These are phyloP conservation scores for Macrocentrus cingulum DNA, from an alignment of 1,140 invertebrate species.

Conservation along the genomic window DNA sequence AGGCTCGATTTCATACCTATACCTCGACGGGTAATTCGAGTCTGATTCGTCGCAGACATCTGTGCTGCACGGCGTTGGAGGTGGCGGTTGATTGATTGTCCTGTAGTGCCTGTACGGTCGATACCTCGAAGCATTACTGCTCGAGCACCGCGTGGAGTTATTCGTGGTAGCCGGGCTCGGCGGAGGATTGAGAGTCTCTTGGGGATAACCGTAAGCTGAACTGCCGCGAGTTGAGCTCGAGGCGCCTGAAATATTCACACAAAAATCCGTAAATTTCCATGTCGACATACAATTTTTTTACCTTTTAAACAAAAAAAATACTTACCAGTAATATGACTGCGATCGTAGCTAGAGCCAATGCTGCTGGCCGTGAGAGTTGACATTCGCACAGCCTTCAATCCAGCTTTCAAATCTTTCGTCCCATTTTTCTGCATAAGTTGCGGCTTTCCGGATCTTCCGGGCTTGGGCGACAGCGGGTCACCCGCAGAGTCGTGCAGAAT, in stretches of 20 bases:
- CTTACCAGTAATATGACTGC: conserved; percentile 72
- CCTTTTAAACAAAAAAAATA: background rate
- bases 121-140: conserved; percentile 62
- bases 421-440: conserved; percentile 53
- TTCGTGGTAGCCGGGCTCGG: conserved; percentile 82
- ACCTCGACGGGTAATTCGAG: conserved; percentile 64
- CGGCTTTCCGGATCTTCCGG: conserved; percentile 45
- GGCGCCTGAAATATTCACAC: conserved; percentile 68
- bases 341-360: conserved; percentile 70
- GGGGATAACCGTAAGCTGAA: conserved; percentile 67
- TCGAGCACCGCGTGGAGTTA: conserved; percentile 60
- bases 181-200: conserved; percentile 84
- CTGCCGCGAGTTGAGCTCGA: conserved; percentile 73
- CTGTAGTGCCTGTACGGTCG: conserved; percentile 77
- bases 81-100: conserved; percentile 81
- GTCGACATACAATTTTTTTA: background rate
- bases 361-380: conserved; percentile 66
- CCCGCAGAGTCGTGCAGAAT: conserved; percentile 63
- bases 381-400: conserved; percentile 65
- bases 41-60: conserved; percentile 91
- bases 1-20: conserved; percentile 69
- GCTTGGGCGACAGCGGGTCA: conserved; percentile 64
- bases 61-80: conserved; percentile 91
- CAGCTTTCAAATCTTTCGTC: conserved; percentile 55
- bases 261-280: conserved; percentile 4